Percentiles rank a stretch among this genome's conserved stretches.
Evolutionary conservation across 1,140 invertebrate genomes (phyloP).

Genomic region (Drosophila lini): DNA sequence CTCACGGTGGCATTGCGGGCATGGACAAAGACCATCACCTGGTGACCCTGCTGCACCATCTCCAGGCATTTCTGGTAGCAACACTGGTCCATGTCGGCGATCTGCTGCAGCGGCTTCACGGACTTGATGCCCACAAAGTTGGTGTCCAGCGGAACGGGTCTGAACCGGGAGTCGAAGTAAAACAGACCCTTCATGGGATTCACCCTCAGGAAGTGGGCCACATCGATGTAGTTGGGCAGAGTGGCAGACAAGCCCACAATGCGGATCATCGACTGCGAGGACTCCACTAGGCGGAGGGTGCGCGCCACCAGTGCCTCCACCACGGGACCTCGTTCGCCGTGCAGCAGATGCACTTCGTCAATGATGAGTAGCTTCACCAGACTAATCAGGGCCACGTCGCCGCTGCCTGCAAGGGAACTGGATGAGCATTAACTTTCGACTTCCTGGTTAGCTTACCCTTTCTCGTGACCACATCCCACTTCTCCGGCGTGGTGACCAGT

Average conservation of each 20-base stretch:
- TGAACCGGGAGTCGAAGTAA: constrained; percentile 98
- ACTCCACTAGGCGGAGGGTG: constrained; percentile 97
- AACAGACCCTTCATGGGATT: constrained; percentile 97
- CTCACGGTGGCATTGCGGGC: constrained; percentile 97
- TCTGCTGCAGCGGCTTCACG: constrained; percentile 90
- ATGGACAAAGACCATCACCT: constrained; percentile 99
- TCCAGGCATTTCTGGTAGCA: constrained; percentile 97
- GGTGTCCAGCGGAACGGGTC: constrained; percentile 97
- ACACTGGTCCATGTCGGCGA: constrained; percentile 95
- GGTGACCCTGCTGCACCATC: constrained; percentile 95
- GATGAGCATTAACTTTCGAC: not conserved
- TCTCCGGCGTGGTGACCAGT: constrained; percentile 99
- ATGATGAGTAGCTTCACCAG: constrained; percentile 98
- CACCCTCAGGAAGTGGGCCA: constrained; percentile 96
- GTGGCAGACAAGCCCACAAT: constrained; percentile 99
- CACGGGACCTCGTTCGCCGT: constrained; percentile 98
- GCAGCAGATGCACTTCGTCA: constrained; percentile 99
- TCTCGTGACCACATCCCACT: constrained; percentile 99
- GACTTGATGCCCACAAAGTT: constrained; percentile 97
- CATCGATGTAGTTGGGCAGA: constrained; percentile 98
- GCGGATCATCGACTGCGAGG: constrained; percentile 97
- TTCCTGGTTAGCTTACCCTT: constrained; percentile 87
- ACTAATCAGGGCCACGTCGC: constrained; percentile 95
- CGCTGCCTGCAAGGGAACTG: constrained; percentile 82
- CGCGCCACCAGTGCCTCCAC: constrained; percentile 98